phyloP scores from a whole-genome alignment of 1,140 invertebrate genomes.

The Drosophila murphyi region DNA sequence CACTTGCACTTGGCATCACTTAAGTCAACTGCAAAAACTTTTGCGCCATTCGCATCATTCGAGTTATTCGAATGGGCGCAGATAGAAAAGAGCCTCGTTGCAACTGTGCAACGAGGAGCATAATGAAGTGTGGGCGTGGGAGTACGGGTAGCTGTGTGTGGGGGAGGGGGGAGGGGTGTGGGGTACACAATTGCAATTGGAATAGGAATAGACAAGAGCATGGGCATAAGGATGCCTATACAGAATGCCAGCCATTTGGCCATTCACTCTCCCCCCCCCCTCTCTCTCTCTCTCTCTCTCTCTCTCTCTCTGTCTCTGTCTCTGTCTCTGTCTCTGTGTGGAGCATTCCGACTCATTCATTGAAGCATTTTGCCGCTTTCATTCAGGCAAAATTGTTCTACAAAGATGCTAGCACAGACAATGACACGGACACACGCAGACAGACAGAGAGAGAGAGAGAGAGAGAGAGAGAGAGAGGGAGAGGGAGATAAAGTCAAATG shows the following conservation, averaged over 20 bases:
- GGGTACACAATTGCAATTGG: constrained; percentile 28
- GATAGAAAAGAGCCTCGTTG: constrained; percentile 41
- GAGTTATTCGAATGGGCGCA: constrained; percentile 26
- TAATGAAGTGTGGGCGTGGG: background rate
- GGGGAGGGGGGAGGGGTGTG: background rate
- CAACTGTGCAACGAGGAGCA: background rate
- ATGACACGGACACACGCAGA: constrained; percentile 25
- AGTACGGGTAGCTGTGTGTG: background rate
- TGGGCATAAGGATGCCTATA: too few relatives aligned
- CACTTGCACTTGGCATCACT: constrained; percentile 65
- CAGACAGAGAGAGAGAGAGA: background rate
- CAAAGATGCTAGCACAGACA: constrained; percentile 72
- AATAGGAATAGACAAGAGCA: constrained; percentile 2
- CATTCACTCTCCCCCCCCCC: constrained; percentile 32
- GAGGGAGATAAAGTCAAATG: constrained; percentile 23
- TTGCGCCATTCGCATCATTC: constrained; percentile 44
- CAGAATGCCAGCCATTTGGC: background rate
- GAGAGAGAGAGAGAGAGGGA: background rate
- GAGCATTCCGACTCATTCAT: constrained; percentile 56
- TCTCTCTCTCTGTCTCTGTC: constrained; percentile 27
- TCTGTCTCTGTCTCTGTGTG: constrained; percentile 18
- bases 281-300: background rate
- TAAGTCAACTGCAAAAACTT: constrained; percentile 55
- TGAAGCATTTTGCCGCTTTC: constrained; percentile 75
- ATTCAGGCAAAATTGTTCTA: constrained; percentile 78